These are phyloP conservation scores for Anthopleura sola DNA, from an alignment of 64 coral and sea anemone genomes.

Conservation along the genomic window DNA sequence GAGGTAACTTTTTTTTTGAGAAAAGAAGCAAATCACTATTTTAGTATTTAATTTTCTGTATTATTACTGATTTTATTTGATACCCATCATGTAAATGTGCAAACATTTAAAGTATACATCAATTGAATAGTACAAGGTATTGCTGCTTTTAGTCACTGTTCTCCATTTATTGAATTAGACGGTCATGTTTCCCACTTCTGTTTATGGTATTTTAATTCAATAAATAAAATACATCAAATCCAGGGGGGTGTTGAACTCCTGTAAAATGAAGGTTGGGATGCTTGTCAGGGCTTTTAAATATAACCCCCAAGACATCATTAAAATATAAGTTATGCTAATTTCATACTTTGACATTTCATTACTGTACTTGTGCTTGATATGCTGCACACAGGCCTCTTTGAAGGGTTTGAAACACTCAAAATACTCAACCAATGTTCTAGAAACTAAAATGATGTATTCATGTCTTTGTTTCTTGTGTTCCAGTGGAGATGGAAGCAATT, in stretches of 20 bases:
- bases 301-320: neutral
- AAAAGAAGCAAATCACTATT: constrained; percentile 12
- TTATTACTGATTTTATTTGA: neutral
- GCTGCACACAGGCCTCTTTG: constrained; percentile 33
- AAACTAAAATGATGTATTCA: constrained; percentile 28
- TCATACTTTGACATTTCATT: constrained; percentile 27
- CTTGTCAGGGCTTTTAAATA: neutral
- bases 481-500: constrained; percentile 3
- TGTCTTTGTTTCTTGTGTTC: constrained; percentile 33
- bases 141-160: neutral
- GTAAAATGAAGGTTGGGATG: neutral
- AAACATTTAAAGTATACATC: no score
- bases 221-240: no score
- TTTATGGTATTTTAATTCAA: no score
- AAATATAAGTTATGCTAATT: neutral
- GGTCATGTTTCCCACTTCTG: no score
- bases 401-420: constrained; percentile 23
- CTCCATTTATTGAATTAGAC: neutral
- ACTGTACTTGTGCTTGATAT: constrained; percentile 42
- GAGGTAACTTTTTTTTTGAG: constrained; percentile 26
- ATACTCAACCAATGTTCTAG: constrained; percentile 38
- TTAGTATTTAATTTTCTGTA: neutral
- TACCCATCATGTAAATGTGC: neutral
- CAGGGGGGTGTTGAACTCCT: neutral
- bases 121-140: neutral